Evolutionary conservation across 2,113 vertebrate genomes (phyloP).

Genomic region (Strigops habroptila): DNA sequence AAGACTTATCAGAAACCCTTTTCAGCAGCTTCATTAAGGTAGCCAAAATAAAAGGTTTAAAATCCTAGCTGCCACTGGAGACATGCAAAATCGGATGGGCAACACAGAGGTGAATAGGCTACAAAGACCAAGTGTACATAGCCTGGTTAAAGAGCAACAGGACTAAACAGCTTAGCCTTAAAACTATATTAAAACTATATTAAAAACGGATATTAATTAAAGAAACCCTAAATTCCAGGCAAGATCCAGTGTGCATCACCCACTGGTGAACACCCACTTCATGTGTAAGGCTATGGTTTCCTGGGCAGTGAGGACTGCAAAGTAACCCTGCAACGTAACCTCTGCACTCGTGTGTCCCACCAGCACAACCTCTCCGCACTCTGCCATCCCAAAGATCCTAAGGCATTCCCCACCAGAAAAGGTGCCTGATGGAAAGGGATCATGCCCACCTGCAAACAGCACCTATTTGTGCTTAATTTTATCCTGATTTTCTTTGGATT

Average conservation of each 20-base stretch:
- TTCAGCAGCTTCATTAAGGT: background rate
- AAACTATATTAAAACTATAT: background rate
- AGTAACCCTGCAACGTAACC: background rate
- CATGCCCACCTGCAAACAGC: background rate
- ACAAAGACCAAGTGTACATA: background rate
- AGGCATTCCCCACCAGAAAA: background rate
- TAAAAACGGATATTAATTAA: background rate
- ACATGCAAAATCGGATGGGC: background rate
- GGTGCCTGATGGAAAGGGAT: background rate
- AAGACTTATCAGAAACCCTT: conserved; percentile 2
- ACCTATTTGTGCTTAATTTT: background rate
- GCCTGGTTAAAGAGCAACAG: background rate
- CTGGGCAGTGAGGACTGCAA: background rate
- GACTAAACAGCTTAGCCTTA: background rate
- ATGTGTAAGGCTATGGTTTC: background rate
- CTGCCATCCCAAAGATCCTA: background rate
- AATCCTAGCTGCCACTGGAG: background rate
- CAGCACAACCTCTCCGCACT: background rate
- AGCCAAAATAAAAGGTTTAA: conserved; percentile 8
- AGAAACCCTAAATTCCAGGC: background rate
- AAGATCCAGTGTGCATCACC: background rate
- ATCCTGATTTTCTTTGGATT: background rate
- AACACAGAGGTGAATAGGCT: background rate
- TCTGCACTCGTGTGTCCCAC: background rate
- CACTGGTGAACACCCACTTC: background rate